phyloP scores from a whole-genome alignment of 2,797 vertebrate genomes.

The Labeo calbasu region DNA sequence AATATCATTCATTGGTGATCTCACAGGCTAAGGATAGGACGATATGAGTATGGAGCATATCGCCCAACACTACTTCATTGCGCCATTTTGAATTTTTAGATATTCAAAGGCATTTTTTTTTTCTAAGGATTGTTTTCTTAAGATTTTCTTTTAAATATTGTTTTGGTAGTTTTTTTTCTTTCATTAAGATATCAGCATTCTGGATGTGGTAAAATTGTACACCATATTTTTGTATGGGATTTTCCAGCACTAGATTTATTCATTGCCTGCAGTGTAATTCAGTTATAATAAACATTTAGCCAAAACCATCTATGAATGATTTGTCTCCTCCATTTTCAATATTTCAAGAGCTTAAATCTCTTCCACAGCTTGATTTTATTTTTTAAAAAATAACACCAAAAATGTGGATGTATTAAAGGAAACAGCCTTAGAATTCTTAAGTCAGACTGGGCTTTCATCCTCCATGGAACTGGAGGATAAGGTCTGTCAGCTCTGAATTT shows the following conservation, averaged over 20 bases:
- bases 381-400: background rate
- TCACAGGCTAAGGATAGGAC: no score
- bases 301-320: conserved; percentile 6
- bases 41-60: no score
- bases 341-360: background rate
- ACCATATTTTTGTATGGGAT: background rate
- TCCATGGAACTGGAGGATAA: background rate
- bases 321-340: background rate
- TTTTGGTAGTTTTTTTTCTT: background rate
- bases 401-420: background rate
- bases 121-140: no score
- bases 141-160: background rate
- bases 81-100: no score
- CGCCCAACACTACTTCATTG: no score
- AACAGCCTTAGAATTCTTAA: background rate
- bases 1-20: no score
- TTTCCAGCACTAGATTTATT: background rate
- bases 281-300: background rate
- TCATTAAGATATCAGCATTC: background rate
- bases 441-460: background rate
- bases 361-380: background rate
- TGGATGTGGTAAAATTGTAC: background rate
- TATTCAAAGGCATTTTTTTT: no score
- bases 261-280: background rate
- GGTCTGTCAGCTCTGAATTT: conserved; percentile 17